A percentile compares a stretch with the other conserved stretches of the same genome.
Conservation (phyloP, 1,140 invertebrate species). For the Lepidurus apus region DNA sequence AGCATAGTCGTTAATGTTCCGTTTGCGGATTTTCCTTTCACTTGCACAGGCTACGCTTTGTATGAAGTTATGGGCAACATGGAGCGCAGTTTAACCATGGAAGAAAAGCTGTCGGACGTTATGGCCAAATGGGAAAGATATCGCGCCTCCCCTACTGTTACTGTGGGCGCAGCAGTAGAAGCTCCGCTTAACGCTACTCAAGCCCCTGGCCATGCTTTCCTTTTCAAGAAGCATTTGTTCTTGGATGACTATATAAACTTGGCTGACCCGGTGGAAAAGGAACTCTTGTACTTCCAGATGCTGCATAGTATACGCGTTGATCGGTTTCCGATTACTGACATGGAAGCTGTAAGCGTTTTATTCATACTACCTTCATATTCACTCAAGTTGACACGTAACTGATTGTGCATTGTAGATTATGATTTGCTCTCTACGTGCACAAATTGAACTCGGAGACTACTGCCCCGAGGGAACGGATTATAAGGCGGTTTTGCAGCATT, state of each 20-base stretch:
- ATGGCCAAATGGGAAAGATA: slow-evolving; percentile 93
- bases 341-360: slow-evolving; percentile 72
- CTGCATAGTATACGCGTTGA: slow-evolving; percentile 82
- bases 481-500: slow-evolving; percentile 66
- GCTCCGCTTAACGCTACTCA: slow-evolving; percentile 51
- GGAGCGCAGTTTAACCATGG: slow-evolving; percentile 71
- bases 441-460: slow-evolving; percentile 84
- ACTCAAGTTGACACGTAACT: slow-evolving; percentile 4
- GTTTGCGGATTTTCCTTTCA: slow-evolving; percentile 23
- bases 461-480: slow-evolving; percentile 60
- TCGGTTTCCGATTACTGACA: slow-evolving; percentile 81
- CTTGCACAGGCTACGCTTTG: slow-evolving; percentile 57
- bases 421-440: slow-evolving; percentile 86
- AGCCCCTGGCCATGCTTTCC: slow-evolving; percentile 48
- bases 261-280: slow-evolving; percentile 85
- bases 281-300: slow-evolving; percentile 92
- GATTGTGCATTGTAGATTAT: slow-evolving; percentile 62
- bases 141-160: slow-evolving; percentile 45
- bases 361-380: slow-evolving; percentile 14
- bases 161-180: slow-evolving; percentile 51
- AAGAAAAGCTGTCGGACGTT: slow-evolving; percentile 88
- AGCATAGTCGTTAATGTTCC: not conserved
- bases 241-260: slow-evolving; percentile 75
- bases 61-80: slow-evolving; percentile 74
- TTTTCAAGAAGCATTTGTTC: slow-evolving; percentile 91